Percentiles rank a stretch among this genome's conserved stretches.
Conservation (phyloP, 2,113 vertebrate genomes). For the Myiozetetes cayanensis region DNA sequence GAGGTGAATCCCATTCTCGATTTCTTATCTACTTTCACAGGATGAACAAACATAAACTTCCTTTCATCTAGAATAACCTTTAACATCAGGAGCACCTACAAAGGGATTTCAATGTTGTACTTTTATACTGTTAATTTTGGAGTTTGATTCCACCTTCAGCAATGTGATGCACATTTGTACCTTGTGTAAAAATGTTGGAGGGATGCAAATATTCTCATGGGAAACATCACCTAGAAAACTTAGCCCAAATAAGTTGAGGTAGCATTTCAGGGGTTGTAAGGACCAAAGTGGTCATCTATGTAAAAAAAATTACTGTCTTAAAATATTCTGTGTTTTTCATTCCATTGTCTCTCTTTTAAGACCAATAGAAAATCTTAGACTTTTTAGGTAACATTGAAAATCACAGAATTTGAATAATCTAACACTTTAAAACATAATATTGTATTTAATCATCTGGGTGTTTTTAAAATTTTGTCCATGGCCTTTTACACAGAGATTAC, state of each 20-base stretch:
- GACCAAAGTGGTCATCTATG: not conserved
- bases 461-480: not conserved
- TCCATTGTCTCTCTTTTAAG: not conserved
- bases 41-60: not conserved
- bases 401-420: not conserved
- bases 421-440: not conserved
- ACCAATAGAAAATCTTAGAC: not conserved
- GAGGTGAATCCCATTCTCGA: not conserved
- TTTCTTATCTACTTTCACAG: not conserved
- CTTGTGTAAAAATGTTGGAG: not conserved
- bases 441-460: not conserved
- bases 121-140: not conserved
- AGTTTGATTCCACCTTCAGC: not conserved
- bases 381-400: not conserved
- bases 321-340: not conserved
- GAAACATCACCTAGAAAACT: not conserved
- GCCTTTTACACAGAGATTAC: not conserved
- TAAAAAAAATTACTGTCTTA: not conserved
- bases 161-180: not conserved
- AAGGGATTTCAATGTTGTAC: not conserved
- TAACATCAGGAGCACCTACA: not conserved
- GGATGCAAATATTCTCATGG: not conserved
- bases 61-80: not conserved
- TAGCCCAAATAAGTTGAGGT: not conserved
- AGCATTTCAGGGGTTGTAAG: not conserved